Percentiles rank a stretch among this genome's conserved stretches.
Conservation (phyloP, 2,113 vertebrate species). For the Carollia perspicillata region DNA sequence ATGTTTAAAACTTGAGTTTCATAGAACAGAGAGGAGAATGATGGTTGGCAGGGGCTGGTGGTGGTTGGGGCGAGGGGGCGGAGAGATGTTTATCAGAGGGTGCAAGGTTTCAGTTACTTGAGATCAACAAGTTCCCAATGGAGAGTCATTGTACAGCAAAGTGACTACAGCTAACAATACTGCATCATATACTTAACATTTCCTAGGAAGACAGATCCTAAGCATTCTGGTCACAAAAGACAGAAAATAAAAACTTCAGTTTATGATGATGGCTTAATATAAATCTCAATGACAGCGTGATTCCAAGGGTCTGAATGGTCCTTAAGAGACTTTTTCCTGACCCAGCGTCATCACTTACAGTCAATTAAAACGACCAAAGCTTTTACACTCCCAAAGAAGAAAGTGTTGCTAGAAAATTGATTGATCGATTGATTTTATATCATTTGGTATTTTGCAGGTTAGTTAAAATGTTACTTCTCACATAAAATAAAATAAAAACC, state of each 20-base stretch:
- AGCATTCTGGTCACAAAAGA: neutral
- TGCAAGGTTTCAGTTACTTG: neutral
- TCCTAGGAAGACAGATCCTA: neutral
- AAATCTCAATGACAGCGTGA: neutral
- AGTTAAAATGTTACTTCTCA: neutral
- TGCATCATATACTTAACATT: neutral
- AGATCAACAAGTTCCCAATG: neutral
- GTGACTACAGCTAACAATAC: neutral
- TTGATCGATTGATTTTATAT: no score
- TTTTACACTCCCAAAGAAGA: neutral
- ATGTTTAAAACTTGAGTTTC: neutral
- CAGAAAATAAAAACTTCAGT: neutral
- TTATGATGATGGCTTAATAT: neutral
- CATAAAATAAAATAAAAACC: neutral
- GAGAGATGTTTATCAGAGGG: neutral
- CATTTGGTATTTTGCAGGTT: neutral
- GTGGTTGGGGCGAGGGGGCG: neutral
- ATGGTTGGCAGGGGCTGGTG: neutral
- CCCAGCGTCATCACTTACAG: neutral
- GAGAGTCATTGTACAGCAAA: neutral
- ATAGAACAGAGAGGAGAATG: neutral
- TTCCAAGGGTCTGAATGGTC: neutral
- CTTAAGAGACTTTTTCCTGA: neutral
- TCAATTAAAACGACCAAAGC: conserved; percentile 25
- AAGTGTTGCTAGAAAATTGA: neutral